These are phyloP conservation scores for Anoplolepis gracilipes DNA, from an alignment of 1,140 invertebrate genomes.

Conservation along the genomic window DNA sequence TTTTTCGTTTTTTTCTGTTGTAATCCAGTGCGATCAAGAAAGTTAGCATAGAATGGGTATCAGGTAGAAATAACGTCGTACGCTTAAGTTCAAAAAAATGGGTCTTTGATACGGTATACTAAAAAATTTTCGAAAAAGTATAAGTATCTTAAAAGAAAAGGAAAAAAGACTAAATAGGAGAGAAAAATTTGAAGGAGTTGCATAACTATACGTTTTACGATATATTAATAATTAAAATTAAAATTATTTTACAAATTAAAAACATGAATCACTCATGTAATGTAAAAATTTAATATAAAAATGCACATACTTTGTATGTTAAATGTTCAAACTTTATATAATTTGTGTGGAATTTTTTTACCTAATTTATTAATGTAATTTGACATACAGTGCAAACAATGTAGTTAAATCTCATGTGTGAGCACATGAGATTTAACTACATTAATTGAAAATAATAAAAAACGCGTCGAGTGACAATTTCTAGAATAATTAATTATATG, in stretches of 20 bases:
- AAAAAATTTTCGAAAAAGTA: neutral
- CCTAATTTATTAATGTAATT: neutral
- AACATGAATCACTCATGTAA: neutral
- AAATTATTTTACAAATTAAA: neutral
- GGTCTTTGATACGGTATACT: neutral
- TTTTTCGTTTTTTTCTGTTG: neutral
- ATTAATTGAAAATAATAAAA: slow-evolving; percentile 2
- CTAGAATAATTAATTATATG: slow-evolving; percentile 36
- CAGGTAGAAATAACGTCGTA: neutral
- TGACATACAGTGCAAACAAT: neutral
- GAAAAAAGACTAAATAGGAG: neutral
- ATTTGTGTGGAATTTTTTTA: neutral
- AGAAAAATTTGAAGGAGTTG: neutral
- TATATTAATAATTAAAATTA: neutral
- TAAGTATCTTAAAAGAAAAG: slow-evolving; percentile 3
- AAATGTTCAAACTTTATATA: neutral
- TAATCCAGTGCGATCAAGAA: slow-evolving; percentile 1
- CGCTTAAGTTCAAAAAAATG: neutral
- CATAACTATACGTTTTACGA: neutral
- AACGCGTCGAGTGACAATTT: slow-evolving; percentile 20
- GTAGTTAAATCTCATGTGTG: no score
- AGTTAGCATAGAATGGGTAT: neutral
- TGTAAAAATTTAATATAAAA: neutral
- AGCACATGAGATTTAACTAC: slow-evolving; percentile 2
- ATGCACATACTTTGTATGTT: slow-evolving; percentile 6